Conservation (phyloP, 2,797 vertebrate genomes). For the Poecilia velifera region DNA sequence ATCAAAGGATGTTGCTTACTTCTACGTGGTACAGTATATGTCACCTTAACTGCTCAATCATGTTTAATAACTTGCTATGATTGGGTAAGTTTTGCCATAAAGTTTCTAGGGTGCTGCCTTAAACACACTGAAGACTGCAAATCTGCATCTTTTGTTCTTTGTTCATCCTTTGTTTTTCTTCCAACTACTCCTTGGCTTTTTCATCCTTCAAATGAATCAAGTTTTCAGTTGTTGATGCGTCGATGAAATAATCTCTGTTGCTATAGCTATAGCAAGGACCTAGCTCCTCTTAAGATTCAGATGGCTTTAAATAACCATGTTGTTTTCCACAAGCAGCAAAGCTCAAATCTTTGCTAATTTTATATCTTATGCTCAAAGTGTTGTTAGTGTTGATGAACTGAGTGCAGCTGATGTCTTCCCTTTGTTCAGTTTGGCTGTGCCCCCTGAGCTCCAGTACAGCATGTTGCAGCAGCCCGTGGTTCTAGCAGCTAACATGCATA, state of each 20-base stretch:
- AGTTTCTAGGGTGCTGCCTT: neutral
- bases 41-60: neutral
- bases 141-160: too few species aligned
- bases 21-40: neutral
- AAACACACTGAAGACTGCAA: neutral
- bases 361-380: conserved; percentile 41
- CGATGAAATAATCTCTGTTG: neutral
- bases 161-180: neutral
- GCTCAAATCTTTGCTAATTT: conserved; percentile 30
- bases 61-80: neutral
- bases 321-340: neutral
- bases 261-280: neutral
- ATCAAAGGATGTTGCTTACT: neutral
- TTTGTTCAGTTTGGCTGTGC: conserved; percentile 47
- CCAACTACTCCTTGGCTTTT: neutral
- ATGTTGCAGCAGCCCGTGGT: conserved; percentile 21
- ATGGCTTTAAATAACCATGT: neutral
- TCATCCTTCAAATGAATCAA: neutral
- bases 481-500: conserved; percentile 47
- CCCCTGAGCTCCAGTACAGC: conserved; percentile 37
- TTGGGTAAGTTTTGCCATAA: neutral
- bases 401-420: conserved; percentile 50
- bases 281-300: neutral
- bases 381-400: conserved; percentile 44
- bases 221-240: neutral